These are phyloP conservation scores for Polietes domitor DNA, from an alignment of 2,888 invertebrate species.

Conservation along the genomic window DNA sequence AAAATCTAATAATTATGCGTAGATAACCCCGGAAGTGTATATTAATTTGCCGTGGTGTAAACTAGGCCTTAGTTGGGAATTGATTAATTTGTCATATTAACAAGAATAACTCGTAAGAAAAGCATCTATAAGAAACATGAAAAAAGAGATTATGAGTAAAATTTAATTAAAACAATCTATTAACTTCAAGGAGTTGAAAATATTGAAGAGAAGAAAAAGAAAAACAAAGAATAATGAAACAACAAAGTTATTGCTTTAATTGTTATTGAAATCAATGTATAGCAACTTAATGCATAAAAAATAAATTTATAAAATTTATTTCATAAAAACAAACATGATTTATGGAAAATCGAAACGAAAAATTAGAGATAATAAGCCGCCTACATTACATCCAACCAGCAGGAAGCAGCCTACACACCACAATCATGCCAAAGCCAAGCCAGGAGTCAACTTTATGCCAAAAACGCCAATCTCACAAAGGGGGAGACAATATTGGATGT, in stretches of 20 bases:
- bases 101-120: not conserved
- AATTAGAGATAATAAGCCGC: no score
- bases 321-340: conserved; percentile 16
- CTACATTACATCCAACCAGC: no score
- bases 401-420: no score
- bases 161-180: not conserved
- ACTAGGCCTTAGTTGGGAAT: not conserved
- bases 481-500: no score
- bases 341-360: not conserved
- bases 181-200: conserved; percentile 13
- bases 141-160: not conserved
- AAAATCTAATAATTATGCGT: no score
- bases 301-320: conserved; percentile 52
- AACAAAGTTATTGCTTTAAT: conserved; percentile 63
- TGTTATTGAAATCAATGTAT: conserved; percentile 63
- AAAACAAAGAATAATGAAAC: conserved; percentile 2
- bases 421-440: no score
- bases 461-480: no score
- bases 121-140: not conserved
- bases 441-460: no score
- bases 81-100: not conserved
- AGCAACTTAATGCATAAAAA: conserved; percentile 48
- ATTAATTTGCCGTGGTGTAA: no score
- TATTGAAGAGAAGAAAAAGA: conserved; percentile 31
- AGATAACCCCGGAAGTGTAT: no score